Percentiles rank a stretch among this genome's conserved stretches.
These are phyloP conservation scores for Allobates femoralis DNA, from an alignment of 2,797 vertebrate genomes.

Conservation along the genomic window DNA sequence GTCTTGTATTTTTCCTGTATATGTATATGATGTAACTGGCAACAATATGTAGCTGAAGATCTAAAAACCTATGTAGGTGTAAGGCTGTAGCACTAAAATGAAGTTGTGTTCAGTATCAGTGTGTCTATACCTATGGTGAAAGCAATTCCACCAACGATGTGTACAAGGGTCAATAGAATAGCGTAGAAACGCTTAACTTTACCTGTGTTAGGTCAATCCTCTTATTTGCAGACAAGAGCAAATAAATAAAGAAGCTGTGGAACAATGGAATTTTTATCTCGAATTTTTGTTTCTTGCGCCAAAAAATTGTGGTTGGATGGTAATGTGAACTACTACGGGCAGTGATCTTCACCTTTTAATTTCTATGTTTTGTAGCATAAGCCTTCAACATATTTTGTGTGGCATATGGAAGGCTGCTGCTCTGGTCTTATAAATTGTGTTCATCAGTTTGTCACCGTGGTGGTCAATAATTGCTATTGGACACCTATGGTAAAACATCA, in stretches of 20 bases:
- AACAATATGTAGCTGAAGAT: slow-evolving; percentile 78
- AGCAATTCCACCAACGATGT: slow-evolving; percentile 37
- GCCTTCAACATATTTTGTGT: neutral
- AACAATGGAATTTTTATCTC: slow-evolving; percentile 38
- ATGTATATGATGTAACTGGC: slow-evolving; percentile 81
- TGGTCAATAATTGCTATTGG: neutral
- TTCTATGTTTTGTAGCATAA: neutral
- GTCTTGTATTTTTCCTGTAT: slow-evolving; percentile 83
- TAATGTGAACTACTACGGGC: neutral
- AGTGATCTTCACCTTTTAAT: neutral
- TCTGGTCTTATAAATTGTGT: neutral
- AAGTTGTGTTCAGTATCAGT: slow-evolving; percentile 67
- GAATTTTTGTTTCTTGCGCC: neutral
- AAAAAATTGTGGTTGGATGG: slow-evolving; percentile 14
- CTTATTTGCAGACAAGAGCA: slow-evolving; percentile 30
- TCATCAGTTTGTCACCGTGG: neutral
- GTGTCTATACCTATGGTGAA: slow-evolving; percentile 53
- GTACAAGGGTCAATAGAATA: slow-evolving; percentile 51
- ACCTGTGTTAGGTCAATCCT: slow-evolving; percentile 31
- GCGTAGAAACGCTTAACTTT: slow-evolving; percentile 40
- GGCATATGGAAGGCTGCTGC: neutral
- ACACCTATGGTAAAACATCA: neutral
- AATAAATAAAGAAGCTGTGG: slow-evolving; percentile 54
- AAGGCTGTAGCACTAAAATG: slow-evolving; percentile 72
- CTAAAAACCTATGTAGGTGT: slow-evolving; percentile 75